Conservation (phyloP, 2,113 vertebrate species). For the Cebidichthys violaceus region DNA sequence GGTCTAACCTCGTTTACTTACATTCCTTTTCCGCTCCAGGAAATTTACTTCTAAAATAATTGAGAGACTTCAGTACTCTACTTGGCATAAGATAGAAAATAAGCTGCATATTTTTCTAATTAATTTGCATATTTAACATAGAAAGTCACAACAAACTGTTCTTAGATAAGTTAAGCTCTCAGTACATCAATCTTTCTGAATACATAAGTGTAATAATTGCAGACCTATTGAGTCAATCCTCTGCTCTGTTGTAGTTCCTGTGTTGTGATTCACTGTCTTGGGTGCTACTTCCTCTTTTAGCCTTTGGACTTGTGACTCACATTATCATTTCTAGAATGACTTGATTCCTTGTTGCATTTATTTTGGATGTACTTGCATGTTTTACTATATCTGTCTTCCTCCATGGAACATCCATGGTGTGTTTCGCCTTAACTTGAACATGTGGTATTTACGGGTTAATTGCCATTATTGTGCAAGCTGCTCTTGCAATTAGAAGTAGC, state of each 20-base stretch:
- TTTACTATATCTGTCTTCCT: not conserved
- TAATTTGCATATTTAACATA: not conserved
- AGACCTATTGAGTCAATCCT: not conserved
- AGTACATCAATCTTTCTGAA: not conserved
- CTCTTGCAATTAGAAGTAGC: conserved; percentile 31
- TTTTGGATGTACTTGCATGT: not conserved
- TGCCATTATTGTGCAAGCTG: conserved; percentile 23
- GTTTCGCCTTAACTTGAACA: not conserved
- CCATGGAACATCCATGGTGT: not conserved
- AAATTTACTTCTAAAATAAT: not conserved
- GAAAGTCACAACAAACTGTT: not conserved
- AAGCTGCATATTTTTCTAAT: not conserved
- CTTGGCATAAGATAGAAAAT: not conserved
- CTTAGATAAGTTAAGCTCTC: not conserved
- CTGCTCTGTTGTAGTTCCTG: conserved; percentile 3
- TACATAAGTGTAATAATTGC: not conserved
- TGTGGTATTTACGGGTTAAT: conserved; percentile 27
- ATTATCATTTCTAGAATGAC: not conserved
- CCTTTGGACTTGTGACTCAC: not conserved
- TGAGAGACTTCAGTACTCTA: not conserved
- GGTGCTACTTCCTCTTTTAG: conserved; percentile 69
- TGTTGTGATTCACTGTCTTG: conserved; percentile 68
- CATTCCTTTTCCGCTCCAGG: not conserved
- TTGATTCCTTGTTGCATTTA: conserved; percentile 20
- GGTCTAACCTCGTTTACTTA: not conserved